A percentile compares a stretch with the other conserved stretches of the same genome.
Evolutionary conservation across 2,113 vertebrate species (phyloP).

Genomic region (Heliornis fulica): DNA sequence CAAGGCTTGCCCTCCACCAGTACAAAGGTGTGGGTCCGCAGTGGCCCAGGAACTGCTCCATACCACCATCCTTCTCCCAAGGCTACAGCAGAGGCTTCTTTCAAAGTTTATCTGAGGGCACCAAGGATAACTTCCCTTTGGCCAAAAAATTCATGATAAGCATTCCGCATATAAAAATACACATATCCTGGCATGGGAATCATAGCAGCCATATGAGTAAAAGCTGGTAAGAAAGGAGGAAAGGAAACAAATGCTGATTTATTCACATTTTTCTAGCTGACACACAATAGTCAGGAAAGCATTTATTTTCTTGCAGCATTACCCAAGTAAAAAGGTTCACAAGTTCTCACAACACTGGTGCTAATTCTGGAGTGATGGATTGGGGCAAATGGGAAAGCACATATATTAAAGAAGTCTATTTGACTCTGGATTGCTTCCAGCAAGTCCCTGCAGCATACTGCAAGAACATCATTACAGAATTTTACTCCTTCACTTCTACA

Average conservation of each 20-base stretch:
- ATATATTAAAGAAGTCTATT: background rate
- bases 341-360: background rate
- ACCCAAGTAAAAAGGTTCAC: background rate
- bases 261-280: background rate
- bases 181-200: background rate
- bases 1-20: too few species aligned
- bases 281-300: background rate
- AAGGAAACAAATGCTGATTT: background rate
- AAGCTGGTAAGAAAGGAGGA: background rate
- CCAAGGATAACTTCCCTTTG: background rate
- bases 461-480: background rate
- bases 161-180: background rate
- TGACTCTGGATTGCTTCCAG: background rate
- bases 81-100: background rate
- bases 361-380: background rate
- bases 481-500: background rate
- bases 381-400: background rate
- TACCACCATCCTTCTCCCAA: background rate
- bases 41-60: background rate
- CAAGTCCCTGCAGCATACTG: background rate
- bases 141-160: background rate
- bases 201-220: background rate
- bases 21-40: background rate
- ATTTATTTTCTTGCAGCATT: background rate
- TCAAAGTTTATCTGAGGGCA: background rate